Percentiles rank a stretch among this genome's conserved stretches.
Evolutionary conservation across 2,888 invertebrate genomes (phyloP).

Genomic region (Marronus borbonicus): DNA sequence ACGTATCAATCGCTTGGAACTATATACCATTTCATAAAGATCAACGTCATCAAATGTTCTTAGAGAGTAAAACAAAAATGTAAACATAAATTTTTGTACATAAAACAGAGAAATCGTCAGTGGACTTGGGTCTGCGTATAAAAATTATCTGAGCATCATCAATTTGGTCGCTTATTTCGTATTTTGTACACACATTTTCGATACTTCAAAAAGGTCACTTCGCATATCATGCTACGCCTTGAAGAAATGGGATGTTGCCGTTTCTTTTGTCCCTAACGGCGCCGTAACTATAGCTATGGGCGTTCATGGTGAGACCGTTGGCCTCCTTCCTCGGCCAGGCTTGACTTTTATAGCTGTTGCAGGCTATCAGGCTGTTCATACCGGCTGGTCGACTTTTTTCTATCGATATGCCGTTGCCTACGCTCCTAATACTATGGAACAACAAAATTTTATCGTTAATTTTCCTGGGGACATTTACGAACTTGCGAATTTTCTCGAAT

Average conservation of each 20-base stretch:
- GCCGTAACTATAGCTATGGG: constrained; percentile 74
- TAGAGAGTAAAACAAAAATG: too few relatives aligned
- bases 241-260: constrained; percentile 58
- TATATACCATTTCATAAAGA: constrained; percentile 13
- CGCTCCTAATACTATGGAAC: constrained; percentile 65
- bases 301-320: constrained; percentile 66
- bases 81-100: too few relatives aligned
- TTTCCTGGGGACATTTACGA: constrained; percentile 31
- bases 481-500: background rate
- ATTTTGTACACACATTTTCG: background rate
- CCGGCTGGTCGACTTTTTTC: constrained; percentile 80
- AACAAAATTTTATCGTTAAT: constrained; percentile 49
- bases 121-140: too few relatives aligned
- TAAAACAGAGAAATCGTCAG: too few relatives aligned
- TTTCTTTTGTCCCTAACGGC: constrained; percentile 67
- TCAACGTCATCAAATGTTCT: background rate
- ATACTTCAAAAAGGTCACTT: background rate
- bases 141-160: too few relatives aligned
- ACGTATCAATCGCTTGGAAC: constrained; percentile 25
- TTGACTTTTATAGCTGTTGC: constrained; percentile 83
- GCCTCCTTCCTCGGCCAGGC: constrained; percentile 70
- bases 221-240: constrained; percentile 61
- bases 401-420: constrained; percentile 75
- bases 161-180: too few relatives aligned
- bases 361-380: constrained; percentile 83